Conservation (phyloP, 1,140 invertebrate genomes). For the Microplitis mediator region DNA sequence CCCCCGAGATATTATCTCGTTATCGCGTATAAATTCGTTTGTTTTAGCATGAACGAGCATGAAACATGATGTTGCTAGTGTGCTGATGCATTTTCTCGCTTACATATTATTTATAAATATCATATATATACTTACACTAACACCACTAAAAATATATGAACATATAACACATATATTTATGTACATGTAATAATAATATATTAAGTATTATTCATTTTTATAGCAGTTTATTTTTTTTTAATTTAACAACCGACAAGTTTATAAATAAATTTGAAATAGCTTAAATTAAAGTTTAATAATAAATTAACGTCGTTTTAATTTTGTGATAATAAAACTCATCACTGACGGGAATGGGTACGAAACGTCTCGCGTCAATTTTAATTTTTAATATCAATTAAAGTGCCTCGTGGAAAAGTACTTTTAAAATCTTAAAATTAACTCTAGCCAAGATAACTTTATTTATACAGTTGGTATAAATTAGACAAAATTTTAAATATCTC, state of each 20-base stretch:
- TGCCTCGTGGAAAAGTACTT: not conserved
- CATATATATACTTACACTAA: no score
- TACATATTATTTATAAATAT: slow-evolving; percentile 3
- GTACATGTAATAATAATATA: no score
- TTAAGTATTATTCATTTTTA: no score
- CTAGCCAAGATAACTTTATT: slow-evolving; percentile 5
- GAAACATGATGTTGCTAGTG: not conserved
- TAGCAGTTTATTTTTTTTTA: no score
- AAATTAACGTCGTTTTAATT: not conserved
- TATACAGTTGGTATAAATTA: no score
- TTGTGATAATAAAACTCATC: not conserved
- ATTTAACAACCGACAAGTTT: no score
- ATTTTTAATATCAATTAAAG: slow-evolving; percentile 22
- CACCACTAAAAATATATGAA: no score
- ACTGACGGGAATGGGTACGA: not conserved
- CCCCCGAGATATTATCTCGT: slow-evolving; percentile 29
- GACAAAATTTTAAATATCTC: no score
- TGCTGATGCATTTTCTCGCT: not conserved
- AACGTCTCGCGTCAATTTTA: slow-evolving; percentile 1
- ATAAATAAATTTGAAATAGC: no score
- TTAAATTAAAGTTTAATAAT: not conserved
- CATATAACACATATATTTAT: no score
- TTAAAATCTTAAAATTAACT: not conserved
- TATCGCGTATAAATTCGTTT: slow-evolving; percentile 30
- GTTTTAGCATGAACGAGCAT: slow-evolving; percentile 19